Conservation (phyloP, 2,113 vertebrate genomes). For the Telmatochromis sp. region DNA sequence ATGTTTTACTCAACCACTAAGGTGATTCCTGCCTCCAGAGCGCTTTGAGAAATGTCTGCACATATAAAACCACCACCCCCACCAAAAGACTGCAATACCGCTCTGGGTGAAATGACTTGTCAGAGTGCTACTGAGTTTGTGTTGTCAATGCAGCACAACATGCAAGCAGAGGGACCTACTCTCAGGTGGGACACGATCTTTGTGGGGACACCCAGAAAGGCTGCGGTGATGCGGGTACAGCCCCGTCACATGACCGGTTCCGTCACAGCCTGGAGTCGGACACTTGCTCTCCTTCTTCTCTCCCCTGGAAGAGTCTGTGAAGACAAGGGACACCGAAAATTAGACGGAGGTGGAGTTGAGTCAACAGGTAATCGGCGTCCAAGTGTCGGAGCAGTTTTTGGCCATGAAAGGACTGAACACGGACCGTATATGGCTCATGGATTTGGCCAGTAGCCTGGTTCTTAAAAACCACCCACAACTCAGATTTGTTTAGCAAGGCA, state of each 20-base stretch:
- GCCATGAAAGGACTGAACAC: not conserved
- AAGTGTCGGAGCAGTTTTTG: not conserved
- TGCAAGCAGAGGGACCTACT: slow-evolving; percentile 76
- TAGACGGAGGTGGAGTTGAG: not conserved
- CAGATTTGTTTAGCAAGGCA: not conserved
- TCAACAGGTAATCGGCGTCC: not conserved
- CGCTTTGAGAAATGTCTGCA: not conserved
- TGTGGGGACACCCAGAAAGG: slow-evolving; percentile 98
- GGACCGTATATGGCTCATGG: not conserved
- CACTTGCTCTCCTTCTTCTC: slow-evolving; percentile 99
- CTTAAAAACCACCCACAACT: not conserved
- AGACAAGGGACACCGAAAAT: not conserved
- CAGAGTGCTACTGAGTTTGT: not conserved
- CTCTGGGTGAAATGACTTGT: slow-evolving; percentile 12
- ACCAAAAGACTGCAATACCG: not conserved
- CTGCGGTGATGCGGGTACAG: slow-evolving; percentile 99
- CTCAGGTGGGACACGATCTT: slow-evolving; percentile 98
- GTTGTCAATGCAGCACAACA: not conserved
- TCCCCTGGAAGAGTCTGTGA: slow-evolving; percentile 89
- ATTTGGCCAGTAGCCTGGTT: not conserved
- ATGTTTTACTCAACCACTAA: not conserved
- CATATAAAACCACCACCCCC: not conserved
- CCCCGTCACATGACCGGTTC: slow-evolving; percentile 96
- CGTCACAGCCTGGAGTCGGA: slow-evolving; percentile 96
- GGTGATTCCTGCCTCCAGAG: not conserved